Evolutionary conservation across 2,888 invertebrate genomes (phyloP), one percentile per base, ranked within the genome.

Genomic region (Archips xylosteana): DNA sequence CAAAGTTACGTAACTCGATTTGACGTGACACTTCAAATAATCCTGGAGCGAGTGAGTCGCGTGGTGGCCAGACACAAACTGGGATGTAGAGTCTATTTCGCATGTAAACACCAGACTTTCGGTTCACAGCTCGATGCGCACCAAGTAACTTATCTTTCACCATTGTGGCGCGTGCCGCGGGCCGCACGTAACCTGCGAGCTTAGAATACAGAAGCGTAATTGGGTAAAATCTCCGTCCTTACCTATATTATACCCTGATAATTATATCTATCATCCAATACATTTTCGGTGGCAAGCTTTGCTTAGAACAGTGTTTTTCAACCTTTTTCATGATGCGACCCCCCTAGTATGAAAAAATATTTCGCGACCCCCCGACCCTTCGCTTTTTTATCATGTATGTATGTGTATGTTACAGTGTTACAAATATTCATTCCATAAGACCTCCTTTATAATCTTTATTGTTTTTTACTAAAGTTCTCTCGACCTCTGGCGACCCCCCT

Each of bases 91-190:
- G 87, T 82, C 83, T 87, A 89, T 91, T 94, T 92, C 89, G 93
- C 93, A 91, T 91, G 92, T 92, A 92, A 92, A 93, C 94, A 89
- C 87, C 87, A 90, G 89, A 92, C 94, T 94, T 94, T 94, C 94
- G 93, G 94, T 93, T 94, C 92, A 93, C 92, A 91, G 87, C 86
- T 92, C 93, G 94, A 92, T 94, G 92, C 94, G 89, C 94, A 91
- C 90, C 93, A 94, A 90, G 93, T 89, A 91, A 93, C 90, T 91
- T 93, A 90, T 94, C 94, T 94, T 94, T 94, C 94, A 94, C 94
- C 94, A 94, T 94, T 94, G 94, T 94, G 87, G 92, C 91, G 88
- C 90, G 90, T 90, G 92, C 91, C 87, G 83, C 82, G 81, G 57
- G 32, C 49, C 47, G 83, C 81, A 83, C 86, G 86, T 87, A 87